Percentiles rank a stretch among this genome's conserved stretches.
Conservation (phyloP, 2,797 vertebrate genomes). For the Coilia nasus region DNA sequence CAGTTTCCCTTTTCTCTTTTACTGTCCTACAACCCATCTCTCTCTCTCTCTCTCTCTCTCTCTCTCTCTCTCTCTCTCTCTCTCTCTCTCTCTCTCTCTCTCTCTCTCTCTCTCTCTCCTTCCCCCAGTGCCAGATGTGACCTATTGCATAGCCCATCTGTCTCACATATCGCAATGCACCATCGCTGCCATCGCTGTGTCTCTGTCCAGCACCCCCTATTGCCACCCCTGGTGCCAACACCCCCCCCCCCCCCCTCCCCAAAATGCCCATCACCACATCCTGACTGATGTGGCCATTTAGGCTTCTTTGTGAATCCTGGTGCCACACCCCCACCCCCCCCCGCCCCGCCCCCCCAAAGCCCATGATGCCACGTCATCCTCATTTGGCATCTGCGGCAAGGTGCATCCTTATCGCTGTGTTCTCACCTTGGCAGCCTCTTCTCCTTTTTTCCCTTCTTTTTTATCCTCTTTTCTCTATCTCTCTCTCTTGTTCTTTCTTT, state of each 20-base stretch:
- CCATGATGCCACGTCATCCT: neutral
- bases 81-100: constrained; percentile 20
- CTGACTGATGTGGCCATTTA: neutral
- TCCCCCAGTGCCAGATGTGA: constrained; percentile 63
- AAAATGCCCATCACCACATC: neutral
- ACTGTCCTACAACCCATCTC: constrained; percentile 23
- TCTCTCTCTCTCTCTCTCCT: constrained; percentile 14
- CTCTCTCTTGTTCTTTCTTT: neutral
- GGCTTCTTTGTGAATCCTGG: neutral
- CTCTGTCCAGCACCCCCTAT: constrained; percentile 42
- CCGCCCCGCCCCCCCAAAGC: too few relatives aligned
- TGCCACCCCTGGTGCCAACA: constrained; percentile 29
- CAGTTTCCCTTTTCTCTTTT: neutral
- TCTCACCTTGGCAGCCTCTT: neutral
- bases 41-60: constrained; percentile 2
- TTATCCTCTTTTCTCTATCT: neutral
- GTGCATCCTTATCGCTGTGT: neutral
- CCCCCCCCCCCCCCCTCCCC: neutral
- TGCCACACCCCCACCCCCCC: neutral
- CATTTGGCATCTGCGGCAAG: neutral
- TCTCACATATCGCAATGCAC: constrained; percentile 60
- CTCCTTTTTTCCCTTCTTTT: neutral
- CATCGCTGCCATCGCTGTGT: constrained; percentile 44
- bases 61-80: neutral
- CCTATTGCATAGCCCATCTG: constrained; percentile 67